Evolutionary conservation across 2,113 vertebrate genomes (phyloP).

Genomic region (Corynorhinus townsendii): DNA sequence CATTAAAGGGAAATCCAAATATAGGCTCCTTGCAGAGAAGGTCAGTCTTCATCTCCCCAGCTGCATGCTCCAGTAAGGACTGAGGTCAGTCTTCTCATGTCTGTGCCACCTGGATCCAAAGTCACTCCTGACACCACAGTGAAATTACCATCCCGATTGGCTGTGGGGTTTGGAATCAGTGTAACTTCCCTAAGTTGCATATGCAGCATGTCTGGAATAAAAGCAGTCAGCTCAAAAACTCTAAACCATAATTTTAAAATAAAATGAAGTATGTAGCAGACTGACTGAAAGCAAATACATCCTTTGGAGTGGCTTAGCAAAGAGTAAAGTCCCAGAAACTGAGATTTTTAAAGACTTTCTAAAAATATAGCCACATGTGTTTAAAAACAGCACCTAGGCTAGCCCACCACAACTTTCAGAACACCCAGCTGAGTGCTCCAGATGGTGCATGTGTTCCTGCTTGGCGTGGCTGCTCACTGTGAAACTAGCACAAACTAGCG

Average conservation of each 20-base stretch:
- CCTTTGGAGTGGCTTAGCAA: background rate
- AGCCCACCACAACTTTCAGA: background rate
- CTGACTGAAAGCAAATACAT: background rate
- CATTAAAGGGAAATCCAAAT: background rate
- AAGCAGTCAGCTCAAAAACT: background rate
- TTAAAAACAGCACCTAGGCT: background rate
- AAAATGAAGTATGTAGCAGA: background rate
- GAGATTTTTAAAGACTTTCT: conserved; percentile 43
- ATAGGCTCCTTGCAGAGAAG: background rate
- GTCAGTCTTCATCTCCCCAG: background rate
- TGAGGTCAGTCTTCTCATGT: background rate
- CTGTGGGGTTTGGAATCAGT: background rate
- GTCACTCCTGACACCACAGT: background rate
- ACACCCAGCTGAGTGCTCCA: background rate
- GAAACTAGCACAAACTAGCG: background rate
- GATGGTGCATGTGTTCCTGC: background rate
- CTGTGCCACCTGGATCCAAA: background rate
- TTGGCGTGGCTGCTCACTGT: background rate
- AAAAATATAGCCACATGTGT: conserved; percentile 43
- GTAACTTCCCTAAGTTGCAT: background rate
- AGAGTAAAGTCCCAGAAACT: conserved; percentile 29
- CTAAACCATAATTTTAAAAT: background rate
- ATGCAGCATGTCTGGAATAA: background rate
- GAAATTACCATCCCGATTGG: background rate
- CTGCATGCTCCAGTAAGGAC: background rate